Base-by-base conservation (phyloP, 2,888 invertebrate genomes). In the Trimorus sp. region DNA sequence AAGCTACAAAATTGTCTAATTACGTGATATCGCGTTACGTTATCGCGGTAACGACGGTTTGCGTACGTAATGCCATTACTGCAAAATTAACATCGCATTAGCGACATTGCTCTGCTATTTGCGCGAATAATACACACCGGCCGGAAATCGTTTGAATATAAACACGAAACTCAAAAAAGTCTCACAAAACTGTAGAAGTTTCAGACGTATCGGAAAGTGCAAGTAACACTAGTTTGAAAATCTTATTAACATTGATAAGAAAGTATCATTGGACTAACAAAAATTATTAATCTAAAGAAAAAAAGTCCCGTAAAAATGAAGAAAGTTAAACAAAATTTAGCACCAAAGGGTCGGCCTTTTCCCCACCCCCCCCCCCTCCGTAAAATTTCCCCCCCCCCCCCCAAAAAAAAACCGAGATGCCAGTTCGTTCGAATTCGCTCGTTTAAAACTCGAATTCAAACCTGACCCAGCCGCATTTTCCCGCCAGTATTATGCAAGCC, bases 71-170 rank as follows among this genome's bases (percentile, higher is more conserved):
- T 66, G 11, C 53, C 70, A 45, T 78, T 71, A 60, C 59, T 71
- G 65, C 78, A 66, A 78, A 65, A 65, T 78, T 78, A 78, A 78
- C 65, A 78, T 53, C 63, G 78, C 63, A 77, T 70, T 51, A 77
- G 70, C 59, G 69, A 71, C 65, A 54, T 66, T 66, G 60, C 59
- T 51, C 42, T 12, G n/a, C 58, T 71, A 70, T n/a, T n/a, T n/a
- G n/a, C n/a, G n/a, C n/a, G n/a, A n/a, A 70, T 70, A 77, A 71
- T 69, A 63, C 37, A 58, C 38, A 48, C 36, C 42, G 38, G 15
- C 51, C 48, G 71, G 65, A 70, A 62, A 26, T 26, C 26, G 26
- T 26, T 26, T 26, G 26, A 26, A 26, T 26, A 26, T 1, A 4
- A 26, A 3, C 26, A 26, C 4, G 40, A 56, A 53, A 40, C 68